Base-by-base conservation (phyloP, 1,140 invertebrate genomes). In the Ephestia elutella region DNA sequence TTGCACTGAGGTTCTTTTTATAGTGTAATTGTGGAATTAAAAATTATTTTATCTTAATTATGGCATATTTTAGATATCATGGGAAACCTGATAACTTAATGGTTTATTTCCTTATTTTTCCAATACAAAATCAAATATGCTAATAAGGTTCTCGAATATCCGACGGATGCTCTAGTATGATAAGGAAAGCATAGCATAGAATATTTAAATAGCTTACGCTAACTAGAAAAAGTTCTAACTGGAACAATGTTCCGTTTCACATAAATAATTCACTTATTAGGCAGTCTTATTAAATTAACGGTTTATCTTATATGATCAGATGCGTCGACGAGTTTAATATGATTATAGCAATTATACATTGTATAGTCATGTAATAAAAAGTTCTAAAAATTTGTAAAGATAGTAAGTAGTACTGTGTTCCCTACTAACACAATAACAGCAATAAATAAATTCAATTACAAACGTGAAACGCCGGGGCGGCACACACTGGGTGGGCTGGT, bases 361-460 rank as follows among this genome's bases (percentile, higher is more conserved):
- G n/a, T n/a, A n/a, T n/a, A n/a, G n/a, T n/a, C n/a, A n/a, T n/a
- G n/a, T n/a, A n/a, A n/a, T n/a, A n/a, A 62, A 44, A 60, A 62
- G 59, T 72, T 67, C 63, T 61, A 73, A 75, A 79, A 80, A 75
- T 69, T 71, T 78, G 70, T 75, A 73, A 69, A 82, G 73, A 28
- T 28, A 28, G 25, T 11, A 32, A 32, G 21, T 25, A 78, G 71
- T 65, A 66, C 63, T 72, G 74, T 73, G 68, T 81, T 60, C 58
- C 60, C 65, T 49, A 70, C 69, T 75, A 72, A 73, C 66, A 25
- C 7, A 25, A 73, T 71, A 77, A 49, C 65, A 71, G 67, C 71
- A 71, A 78, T 82, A 84, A 82, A 84, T 82, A 78, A n/a, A 82
- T 80, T 87, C 75, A 75, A 78, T 77, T 76, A 74, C 60, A 68